Conservation (phyloP, 2,113 vertebrate species). For the Labrus mixtus region DNA sequence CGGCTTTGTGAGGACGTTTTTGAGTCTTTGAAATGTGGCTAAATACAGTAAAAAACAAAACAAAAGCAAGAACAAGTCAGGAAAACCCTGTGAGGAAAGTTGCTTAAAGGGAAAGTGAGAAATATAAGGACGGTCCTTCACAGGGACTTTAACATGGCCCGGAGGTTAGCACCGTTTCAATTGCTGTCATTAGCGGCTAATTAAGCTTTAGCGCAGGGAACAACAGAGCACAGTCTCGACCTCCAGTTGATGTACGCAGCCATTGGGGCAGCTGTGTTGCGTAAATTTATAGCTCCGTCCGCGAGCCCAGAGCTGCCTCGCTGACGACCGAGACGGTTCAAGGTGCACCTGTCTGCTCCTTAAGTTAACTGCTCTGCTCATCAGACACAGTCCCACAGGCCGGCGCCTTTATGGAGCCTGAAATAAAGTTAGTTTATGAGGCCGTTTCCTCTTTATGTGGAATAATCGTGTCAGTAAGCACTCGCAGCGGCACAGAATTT, state of each 20-base stretch:
- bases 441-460: slow-evolving; percentile 66
- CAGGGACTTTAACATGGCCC: neutral
- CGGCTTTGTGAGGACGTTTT: neutral
- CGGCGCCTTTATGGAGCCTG: slow-evolving; percentile 58
- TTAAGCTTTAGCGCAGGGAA: slow-evolving; percentile 32
- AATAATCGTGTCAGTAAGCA: slow-evolving; percentile 68
- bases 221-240: neutral
- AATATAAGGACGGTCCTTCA: neutral
- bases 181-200: slow-evolving; percentile 23
- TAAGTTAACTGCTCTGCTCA: slow-evolving; percentile 56
- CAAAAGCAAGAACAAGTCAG: neutral
- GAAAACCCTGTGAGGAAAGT: neutral
- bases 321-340: slow-evolving; percentile 38
- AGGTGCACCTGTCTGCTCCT: slow-evolving; percentile 61
- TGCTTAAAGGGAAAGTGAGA: neutral
- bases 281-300: slow-evolving; percentile 27
- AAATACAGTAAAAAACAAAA: neutral
- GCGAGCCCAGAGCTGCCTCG: slow-evolving; percentile 17
- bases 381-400: slow-evolving; percentile 50
- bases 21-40: neutral
- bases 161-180: slow-evolving; percentile 12
- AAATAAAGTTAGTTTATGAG: slow-evolving; percentile 74
- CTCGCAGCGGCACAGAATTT: slow-evolving; percentile 49
- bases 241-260: neutral
- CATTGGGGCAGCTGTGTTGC: slow-evolving; percentile 17